Conservation (phyloP, 2,888 invertebrate species). For the Andrena bicolor region DNA sequence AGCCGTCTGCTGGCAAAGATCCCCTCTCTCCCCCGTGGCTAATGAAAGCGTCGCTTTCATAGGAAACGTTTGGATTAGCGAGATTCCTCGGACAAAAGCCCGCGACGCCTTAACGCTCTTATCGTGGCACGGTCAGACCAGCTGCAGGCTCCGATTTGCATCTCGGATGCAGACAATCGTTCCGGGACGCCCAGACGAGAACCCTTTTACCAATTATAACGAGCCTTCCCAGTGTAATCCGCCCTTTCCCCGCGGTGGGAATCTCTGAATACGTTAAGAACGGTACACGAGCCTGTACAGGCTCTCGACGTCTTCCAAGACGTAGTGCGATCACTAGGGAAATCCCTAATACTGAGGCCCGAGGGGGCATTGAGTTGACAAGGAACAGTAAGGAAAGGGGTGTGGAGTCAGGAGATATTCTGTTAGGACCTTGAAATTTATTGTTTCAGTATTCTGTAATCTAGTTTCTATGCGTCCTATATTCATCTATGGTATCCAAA, state of each 20-base stretch:
- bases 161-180: conserved; percentile 25
- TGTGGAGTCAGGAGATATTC: too few species aligned
- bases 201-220: conserved; percentile 32
- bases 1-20: background rate
- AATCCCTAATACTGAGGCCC: too few species aligned
- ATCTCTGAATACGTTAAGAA: background rate
- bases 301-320: background rate
- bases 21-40: background rate
- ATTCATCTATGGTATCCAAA: too few species aligned
- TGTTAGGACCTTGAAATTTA: too few species aligned
- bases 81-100: conserved; percentile 41
- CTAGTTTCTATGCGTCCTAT: too few species aligned
- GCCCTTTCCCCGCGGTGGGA: background rate
- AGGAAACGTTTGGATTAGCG: conserved; percentile 42
- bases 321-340: background rate
- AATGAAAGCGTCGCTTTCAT: conserved; percentile 33
- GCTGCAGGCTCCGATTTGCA: conserved; percentile 26
- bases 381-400: too few species aligned
- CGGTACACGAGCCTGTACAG: background rate
- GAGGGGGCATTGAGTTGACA: too few species aligned
- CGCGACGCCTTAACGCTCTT: conserved; percentile 35
- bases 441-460: too few species aligned
- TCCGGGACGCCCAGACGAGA: conserved; percentile 2
- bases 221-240: conserved; percentile 3
- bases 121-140: conserved; percentile 42